Base-by-base conservation (phyloP, 2,113 vertebrate species). In the Atrichornis clamosus region DNA sequence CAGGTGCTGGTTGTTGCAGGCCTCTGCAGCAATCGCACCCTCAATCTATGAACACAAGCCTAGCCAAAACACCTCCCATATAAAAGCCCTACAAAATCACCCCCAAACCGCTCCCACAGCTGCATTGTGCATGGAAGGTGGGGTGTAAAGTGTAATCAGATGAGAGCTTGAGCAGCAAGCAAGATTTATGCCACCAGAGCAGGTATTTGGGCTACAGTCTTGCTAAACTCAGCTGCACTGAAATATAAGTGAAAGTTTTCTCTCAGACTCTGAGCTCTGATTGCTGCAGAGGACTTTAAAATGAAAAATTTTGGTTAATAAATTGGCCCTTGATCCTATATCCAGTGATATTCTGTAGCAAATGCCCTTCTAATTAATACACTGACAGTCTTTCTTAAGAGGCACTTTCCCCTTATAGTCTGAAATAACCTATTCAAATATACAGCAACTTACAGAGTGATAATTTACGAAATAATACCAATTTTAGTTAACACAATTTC, bases 61-160 rank as follows among this genome's bases (percentile, higher is more conserved):
- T 15, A 30, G 21, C 8, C 2, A 64, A 42, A 60, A 42, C 28
- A 24, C 30, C 4, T 9, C 3, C 27, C 7, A 22, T 2, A 12
- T 11, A 24, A 9, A 37, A 79, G 4, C 64, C 32, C 17, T 26
- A 9, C 12, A 68, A 62, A 69, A 35, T 18, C 28, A 41, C 3
- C 4, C 28, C 33, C 17, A 7, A 32, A 64, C 4, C 5, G 32
- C 53, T 47, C 37, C 37, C 23, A 23, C 33, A 77, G 26, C 47
- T 69, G 39, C 7, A 3, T 27, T 26, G 2, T 0, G 1, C 4
- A 0, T 1, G 6, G 19, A 30, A 28, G 13, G 2, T 5, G 10
- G 5, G 14, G 4, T 26, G 12, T 13, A 26, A 77, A 47, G 28
- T 12, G 55, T n/a, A 13, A 44, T 8, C 44, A 52, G 26, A 75